Percentiles rank a stretch among this genome's conserved stretches.
phyloP scores from a whole-genome alignment of 2,888 invertebrate genomes.

The Athalia circularis region DNA sequence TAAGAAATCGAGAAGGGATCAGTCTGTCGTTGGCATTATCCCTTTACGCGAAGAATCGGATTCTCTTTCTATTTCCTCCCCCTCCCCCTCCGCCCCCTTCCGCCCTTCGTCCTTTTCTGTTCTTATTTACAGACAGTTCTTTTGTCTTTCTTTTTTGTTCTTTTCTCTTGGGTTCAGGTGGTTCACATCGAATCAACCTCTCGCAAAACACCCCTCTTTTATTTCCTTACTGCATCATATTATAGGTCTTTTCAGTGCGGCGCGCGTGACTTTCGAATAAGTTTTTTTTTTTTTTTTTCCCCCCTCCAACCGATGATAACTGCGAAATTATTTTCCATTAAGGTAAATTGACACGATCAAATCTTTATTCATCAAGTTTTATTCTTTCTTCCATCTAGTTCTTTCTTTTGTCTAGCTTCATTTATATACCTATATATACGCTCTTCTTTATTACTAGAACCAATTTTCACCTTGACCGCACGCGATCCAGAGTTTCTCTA shows the following conservation, averaged over 20 bases:
- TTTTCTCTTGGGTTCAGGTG: too few species aligned
- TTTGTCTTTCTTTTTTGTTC: too few species aligned
- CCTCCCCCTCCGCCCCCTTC: too few species aligned
- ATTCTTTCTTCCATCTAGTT: background rate
- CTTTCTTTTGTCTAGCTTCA: background rate
- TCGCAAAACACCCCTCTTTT: too few species aligned
- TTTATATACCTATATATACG: background rate
- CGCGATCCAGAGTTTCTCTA: background rate
- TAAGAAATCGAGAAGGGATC: conserved; percentile 26
- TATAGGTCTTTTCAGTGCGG: too few species aligned
- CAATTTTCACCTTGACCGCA: conserved; percentile 6
- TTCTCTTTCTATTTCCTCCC: background rate
- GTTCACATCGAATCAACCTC: too few species aligned
- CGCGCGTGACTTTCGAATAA: too few species aligned
- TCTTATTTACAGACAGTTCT: too few species aligned
- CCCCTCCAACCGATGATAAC: too few species aligned
- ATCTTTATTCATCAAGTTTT: conserved; percentile 28
- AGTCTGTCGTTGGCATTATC: conserved; percentile 32
- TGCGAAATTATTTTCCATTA: conserved; percentile 27
- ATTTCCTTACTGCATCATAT: too few species aligned
- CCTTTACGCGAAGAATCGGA: conserved; percentile 2
- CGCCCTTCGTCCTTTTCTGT: too few species aligned
- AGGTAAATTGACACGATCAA: conserved; percentile 13
- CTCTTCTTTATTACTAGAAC: background rate
- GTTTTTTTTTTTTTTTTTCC: too few species aligned